phyloP scores from a whole-genome alignment of 1,140 invertebrate genomes.

The Drosophila gunungcola region DNA sequence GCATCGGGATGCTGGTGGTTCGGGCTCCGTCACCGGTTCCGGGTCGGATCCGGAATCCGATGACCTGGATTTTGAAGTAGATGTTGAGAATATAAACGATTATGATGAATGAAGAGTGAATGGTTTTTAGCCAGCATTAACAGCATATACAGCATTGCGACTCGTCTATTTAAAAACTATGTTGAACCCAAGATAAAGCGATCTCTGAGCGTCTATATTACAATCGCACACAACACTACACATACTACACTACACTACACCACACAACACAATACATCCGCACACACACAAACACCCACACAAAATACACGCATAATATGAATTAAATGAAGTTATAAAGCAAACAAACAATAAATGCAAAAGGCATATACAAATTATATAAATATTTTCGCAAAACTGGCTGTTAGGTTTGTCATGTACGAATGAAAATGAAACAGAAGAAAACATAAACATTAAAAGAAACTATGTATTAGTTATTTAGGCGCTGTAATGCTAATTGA shows the following conservation, averaged over 20 bases:
- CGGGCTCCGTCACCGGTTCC: conserved; percentile 16
- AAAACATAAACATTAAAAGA: conserved; percentile 18
- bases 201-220: conserved; percentile 69
- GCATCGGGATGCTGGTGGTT: conserved; percentile 23
- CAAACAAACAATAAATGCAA: conserved; percentile 53
- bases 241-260: no score
- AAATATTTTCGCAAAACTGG: conserved; percentile 76
- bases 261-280: conserved; percentile 17
- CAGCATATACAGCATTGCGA: conserved; percentile 41
- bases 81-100: conserved; percentile 59
- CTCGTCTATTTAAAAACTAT: conserved; percentile 58
- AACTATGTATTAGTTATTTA: conserved; percentile 68
- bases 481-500: conserved; percentile 57
- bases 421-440: conserved; percentile 43
- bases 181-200: conserved; percentile 70
- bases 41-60: conserved; percentile 47
- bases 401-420: conserved; percentile 71
- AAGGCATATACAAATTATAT: conserved; percentile 46
- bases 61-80: conserved; percentile 48
- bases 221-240: conserved; percentile 38
- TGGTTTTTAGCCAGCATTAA: conserved; percentile 51
- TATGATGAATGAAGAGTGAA: conserved; percentile 54
- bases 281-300: conserved; percentile 25
- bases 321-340: conserved; percentile 66
- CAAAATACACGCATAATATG: conserved; percentile 48